These are phyloP conservation scores for Danaus chrysippus DNA, from an alignment of 2,888 invertebrate genomes.

Conservation along the genomic window DNA sequence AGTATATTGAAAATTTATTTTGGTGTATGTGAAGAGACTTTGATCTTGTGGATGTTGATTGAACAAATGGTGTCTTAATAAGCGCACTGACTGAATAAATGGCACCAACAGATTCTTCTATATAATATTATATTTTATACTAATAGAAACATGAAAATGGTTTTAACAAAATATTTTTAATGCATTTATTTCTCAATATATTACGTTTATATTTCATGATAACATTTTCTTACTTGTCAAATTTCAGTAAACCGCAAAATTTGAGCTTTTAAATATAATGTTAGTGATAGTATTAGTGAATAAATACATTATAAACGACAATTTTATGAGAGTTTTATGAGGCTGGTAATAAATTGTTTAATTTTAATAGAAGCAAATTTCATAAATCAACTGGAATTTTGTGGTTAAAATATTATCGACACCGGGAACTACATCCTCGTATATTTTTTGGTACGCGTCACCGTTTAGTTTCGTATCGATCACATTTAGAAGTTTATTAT, in stretches of 20 bases:
- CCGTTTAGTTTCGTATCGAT: neutral
- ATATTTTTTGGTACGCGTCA: constrained; percentile 1
- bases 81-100: too few species aligned
- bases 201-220: too few species aligned
- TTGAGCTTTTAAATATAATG: neutral
- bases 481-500: too few species aligned
- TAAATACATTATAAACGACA: neutral
- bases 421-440: constrained; percentile 1
- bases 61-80: too few species aligned
- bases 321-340: neutral
- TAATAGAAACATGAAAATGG: too few species aligned
- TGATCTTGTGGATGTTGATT: neutral
- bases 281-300: neutral
- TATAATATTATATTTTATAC: too few species aligned
- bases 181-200: too few species aligned
- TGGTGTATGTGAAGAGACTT: neutral
- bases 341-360: constrained; percentile 1
- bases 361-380: neutral
- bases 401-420: neutral
- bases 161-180: too few species aligned
- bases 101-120: too few species aligned
- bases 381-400: constrained; percentile 4
- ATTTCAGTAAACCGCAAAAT: too few species aligned
- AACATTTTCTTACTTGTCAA: too few species aligned
- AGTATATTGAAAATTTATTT: neutral